A percentile compares a stretch with the other conserved stretches of the same genome.
Conservation (phyloP, 1,140 invertebrate species). For the Lepidurus couesii region DNA sequence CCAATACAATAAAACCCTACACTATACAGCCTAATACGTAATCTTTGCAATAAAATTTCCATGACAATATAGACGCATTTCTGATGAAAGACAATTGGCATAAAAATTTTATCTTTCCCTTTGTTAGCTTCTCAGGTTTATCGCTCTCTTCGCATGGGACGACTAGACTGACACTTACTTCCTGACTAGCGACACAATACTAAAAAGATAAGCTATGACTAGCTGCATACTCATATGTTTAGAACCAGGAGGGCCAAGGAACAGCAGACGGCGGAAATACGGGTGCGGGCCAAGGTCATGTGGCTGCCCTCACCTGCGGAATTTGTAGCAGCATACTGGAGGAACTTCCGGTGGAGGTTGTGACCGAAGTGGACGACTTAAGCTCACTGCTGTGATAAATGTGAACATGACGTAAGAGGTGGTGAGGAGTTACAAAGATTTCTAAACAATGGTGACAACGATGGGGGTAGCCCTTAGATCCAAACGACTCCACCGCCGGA, state of each 20-base stretch:
- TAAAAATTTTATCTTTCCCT: neutral
- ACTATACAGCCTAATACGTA: neutral
- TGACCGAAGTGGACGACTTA: conserved; percentile 5
- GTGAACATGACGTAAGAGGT: conserved; percentile 8
- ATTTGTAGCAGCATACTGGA: neutral
- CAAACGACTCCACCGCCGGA: neutral
- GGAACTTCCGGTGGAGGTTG: neutral
- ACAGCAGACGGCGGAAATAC: conserved; percentile 8
- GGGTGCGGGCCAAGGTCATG: conserved; percentile 20
- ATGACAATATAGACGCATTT: conserved; percentile 17
- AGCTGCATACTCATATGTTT: conserved; percentile 1
- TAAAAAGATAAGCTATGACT: neutral
- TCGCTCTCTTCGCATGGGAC: neutral
- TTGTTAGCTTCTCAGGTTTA: conserved; percentile 13
- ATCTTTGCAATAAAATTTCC: neutral
- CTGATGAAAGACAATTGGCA: neutral
- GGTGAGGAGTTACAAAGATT: neutral
- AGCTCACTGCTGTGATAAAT: conserved; percentile 4
- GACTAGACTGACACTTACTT: neutral
- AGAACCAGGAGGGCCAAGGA: neutral
- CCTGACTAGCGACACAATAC: conserved; percentile 6
- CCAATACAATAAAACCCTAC: neutral
- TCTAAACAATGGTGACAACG: conserved; percentile 22
- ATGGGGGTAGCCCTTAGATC: neutral
- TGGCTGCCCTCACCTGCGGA: conserved; percentile 17